These are phyloP conservation scores for Macrotus californicus DNA, from an alignment of 2,113 vertebrate genomes.

Conservation along the genomic window DNA sequence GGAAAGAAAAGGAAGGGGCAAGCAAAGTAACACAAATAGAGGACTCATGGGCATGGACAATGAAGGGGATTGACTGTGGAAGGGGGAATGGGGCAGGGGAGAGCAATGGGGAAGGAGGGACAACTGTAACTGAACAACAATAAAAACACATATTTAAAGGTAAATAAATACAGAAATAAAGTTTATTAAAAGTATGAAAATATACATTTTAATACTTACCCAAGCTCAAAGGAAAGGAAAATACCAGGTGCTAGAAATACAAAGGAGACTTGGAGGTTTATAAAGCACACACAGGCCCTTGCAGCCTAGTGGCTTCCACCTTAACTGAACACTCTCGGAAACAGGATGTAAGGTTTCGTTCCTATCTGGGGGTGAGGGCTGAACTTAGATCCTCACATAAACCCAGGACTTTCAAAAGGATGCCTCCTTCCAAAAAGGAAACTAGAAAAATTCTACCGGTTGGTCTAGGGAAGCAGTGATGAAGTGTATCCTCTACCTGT, in stretches of 20 bases:
- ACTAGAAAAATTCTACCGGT: neutral
- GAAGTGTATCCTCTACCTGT: neutral
- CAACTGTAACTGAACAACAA: too few species aligned
- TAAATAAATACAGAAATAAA: neutral
- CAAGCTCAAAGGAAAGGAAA: neutral
- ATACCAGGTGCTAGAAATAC: neutral
- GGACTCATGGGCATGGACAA: too few species aligned
- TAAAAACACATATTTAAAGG: too few species aligned
- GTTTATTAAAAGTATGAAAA: neutral
- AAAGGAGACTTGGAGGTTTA: neutral
- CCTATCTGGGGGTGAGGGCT: neutral
- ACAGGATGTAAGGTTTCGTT: neutral
- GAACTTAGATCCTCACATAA: neutral
- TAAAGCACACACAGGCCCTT: neutral
- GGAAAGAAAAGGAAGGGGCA: too few species aligned
- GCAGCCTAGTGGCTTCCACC: neutral
- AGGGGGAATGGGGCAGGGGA: too few species aligned
- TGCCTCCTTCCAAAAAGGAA: neutral
- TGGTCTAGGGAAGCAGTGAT: neutral
- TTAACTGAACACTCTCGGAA: neutral
- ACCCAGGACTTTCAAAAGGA: slow-evolving; percentile 5
- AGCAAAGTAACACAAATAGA: too few species aligned
- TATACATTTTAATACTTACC: neutral
- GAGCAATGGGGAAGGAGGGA: too few species aligned
- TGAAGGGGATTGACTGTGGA: too few species aligned